phyloP scores from a whole-genome alignment of 2,113 vertebrate species.

The Sphyrna mokarran region DNA sequence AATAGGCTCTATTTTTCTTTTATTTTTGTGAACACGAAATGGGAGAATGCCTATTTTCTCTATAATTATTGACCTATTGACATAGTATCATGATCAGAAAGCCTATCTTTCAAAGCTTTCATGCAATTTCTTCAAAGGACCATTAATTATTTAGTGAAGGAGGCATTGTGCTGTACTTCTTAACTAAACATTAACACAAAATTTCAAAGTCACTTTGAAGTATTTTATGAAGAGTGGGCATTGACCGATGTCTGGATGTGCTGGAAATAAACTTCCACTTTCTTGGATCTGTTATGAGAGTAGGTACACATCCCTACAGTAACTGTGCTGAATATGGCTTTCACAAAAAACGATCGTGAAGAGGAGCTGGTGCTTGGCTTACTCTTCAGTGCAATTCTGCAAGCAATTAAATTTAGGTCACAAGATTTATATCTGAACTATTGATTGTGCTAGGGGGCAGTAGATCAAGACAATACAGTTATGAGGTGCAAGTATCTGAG shows the following conservation, averaged over 20 bases:
- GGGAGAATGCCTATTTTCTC: background rate
- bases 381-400: background rate
- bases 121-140: background rate
- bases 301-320: background rate
- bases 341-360: background rate
- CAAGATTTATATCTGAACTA: background rate
- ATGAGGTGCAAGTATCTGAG: background rate
- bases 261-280: background rate
- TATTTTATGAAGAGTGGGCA: background rate
- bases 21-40: background rate
- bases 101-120: background rate
- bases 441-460: background rate
- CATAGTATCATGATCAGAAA: background rate
- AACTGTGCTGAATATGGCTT: background rate
- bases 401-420: background rate
- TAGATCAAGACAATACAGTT: background rate
- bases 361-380: background rate
- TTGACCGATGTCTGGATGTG: background rate
- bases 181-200: background rate
- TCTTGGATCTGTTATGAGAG: background rate
- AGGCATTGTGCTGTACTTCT: background rate
- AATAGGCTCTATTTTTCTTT: background rate
- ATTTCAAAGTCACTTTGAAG: background rate
- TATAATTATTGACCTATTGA: background rate
- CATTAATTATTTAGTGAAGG: background rate